These are phyloP conservation scores for Nudaria mundana DNA, from an alignment of 2,888 invertebrate genomes.

Conservation along the genomic window DNA sequence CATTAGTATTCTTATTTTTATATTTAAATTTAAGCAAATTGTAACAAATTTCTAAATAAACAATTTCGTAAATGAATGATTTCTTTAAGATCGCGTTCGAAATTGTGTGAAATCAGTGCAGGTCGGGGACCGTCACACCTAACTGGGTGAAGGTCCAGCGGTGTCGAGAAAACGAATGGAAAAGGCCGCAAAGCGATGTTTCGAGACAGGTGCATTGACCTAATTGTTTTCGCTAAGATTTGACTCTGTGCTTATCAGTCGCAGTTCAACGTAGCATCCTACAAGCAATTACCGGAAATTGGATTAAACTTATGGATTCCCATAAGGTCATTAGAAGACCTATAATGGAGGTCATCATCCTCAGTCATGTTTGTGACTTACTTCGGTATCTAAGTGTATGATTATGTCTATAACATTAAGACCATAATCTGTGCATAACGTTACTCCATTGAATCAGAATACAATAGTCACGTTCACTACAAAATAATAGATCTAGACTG, in stretches of 20 bases:
- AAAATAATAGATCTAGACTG: conserved; percentile 11
- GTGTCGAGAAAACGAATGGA: conserved; percentile 51
- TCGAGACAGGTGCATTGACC: conserved; percentile 51
- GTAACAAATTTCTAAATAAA: conserved; percentile 76
- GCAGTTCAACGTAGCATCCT: conserved; percentile 3
- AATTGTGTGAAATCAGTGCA: conserved; percentile 60
- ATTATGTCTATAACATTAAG: background rate
- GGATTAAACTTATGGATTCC: too few relatives aligned
- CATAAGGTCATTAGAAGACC: too few relatives aligned
- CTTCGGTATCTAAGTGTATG: background rate
- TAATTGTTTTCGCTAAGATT: conserved; percentile 36
- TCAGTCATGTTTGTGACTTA: background rate
- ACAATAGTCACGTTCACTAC: too few relatives aligned
- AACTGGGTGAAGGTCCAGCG: conserved; percentile 69
- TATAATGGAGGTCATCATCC: too few relatives aligned
- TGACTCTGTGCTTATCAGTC: conserved; percentile 5
- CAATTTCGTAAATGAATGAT: conserved; percentile 64
- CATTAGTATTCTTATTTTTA: conserved; percentile 63
- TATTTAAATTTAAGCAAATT: conserved; percentile 60
- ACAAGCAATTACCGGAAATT: background rate
- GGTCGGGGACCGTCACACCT: conserved; percentile 50
- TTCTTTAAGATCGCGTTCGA: conserved; percentile 53
- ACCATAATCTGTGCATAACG: background rate
- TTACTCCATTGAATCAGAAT: too few relatives aligned
- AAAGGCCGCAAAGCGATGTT: conserved; percentile 34